Percentiles rank a stretch among this genome's conserved stretches.
phyloP scores from a whole-genome alignment of 2,113 vertebrate genomes.

The Atlantisia rogersi region DNA sequence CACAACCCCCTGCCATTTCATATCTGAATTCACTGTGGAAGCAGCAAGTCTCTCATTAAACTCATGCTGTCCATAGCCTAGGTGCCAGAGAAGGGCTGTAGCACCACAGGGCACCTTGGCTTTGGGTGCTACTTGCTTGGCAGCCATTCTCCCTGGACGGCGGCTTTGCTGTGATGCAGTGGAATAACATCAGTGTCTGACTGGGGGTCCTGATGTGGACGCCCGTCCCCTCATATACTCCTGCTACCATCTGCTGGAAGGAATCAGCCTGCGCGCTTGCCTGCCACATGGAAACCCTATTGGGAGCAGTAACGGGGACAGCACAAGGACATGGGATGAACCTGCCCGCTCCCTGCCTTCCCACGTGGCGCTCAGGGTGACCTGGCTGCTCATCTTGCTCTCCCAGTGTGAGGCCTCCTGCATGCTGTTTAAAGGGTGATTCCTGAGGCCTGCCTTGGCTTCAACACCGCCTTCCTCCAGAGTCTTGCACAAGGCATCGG shows the following conservation, averaged over 20 bases:
- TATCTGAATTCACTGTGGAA: not conserved
- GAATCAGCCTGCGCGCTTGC: conserved; percentile 16
- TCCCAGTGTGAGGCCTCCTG: not conserved
- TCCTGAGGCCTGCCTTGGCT: not conserved
- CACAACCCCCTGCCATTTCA: fast-evolving
- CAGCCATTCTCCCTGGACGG: not conserved
- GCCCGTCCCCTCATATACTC: not conserved
- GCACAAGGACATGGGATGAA: not conserved
- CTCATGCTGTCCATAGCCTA: not conserved
- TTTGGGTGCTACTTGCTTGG: not conserved
- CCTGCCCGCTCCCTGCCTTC: fast-evolving
- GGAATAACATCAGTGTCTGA: not conserved
- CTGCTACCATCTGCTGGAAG: conserved; percentile 67
- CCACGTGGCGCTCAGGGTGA: not conserved
- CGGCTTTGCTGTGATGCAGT: not conserved
- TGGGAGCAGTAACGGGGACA: not conserved
- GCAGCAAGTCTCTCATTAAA: fast-evolving
- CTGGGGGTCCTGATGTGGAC: not conserved
- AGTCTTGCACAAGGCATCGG: not conserved
- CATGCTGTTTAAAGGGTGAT: not conserved
- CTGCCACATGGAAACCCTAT: not conserved
- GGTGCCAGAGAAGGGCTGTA: not conserved
- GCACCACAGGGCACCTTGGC: not conserved
- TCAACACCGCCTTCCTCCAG: not conserved
- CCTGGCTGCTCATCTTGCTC: fast-evolving